Percentiles rank a stretch among this genome's conserved stretches.
These are phyloP conservation scores for Lithosia quadra DNA, from an alignment of 2,888 invertebrate genomes.

Conservation along the genomic window DNA sequence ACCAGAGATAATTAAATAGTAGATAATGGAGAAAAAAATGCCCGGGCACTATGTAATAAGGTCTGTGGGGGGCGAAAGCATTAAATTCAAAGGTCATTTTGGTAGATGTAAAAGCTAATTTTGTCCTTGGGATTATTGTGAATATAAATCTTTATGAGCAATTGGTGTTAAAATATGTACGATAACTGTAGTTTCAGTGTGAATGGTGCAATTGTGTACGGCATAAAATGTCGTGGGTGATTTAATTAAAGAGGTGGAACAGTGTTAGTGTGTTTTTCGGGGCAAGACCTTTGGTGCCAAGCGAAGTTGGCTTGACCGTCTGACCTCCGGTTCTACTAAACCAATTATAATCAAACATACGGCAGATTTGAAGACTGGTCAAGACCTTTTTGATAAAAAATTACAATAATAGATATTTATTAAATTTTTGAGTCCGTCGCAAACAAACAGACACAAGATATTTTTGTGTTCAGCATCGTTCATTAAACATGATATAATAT, in stretches of 20 bases:
- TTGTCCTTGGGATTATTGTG: conserved; percentile 37
- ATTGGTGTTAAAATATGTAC: conserved; percentile 17
- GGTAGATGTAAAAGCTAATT: conserved; percentile 44
- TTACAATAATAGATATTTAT: too few species aligned
- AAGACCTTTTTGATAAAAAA: too few species aligned
- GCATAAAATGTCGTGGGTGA: neutral
- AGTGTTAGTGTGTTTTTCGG: too few species aligned
- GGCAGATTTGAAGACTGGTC: too few species aligned
- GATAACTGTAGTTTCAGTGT: conserved; percentile 12
- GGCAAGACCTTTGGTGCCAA: too few species aligned
- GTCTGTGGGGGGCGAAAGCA: conserved; percentile 16
- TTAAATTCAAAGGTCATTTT: conserved; percentile 34
- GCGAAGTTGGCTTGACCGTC: too few species aligned
- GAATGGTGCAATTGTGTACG: neutral
- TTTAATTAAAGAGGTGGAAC: neutral
- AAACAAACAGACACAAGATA: too few species aligned
- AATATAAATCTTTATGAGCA: conserved; percentile 22
- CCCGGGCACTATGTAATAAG: conserved; percentile 42
- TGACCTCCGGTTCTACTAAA: too few species aligned
- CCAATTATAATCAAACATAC: too few species aligned
- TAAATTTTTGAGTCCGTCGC: too few species aligned
- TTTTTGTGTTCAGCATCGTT: too few species aligned
- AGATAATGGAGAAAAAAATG: conserved; percentile 43
- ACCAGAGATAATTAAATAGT: conserved; percentile 46
- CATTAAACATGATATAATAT: too few species aligned